Conservation (phyloP, 1,140 invertebrate genomes). For the Pachypsylla venusta region DNA sequence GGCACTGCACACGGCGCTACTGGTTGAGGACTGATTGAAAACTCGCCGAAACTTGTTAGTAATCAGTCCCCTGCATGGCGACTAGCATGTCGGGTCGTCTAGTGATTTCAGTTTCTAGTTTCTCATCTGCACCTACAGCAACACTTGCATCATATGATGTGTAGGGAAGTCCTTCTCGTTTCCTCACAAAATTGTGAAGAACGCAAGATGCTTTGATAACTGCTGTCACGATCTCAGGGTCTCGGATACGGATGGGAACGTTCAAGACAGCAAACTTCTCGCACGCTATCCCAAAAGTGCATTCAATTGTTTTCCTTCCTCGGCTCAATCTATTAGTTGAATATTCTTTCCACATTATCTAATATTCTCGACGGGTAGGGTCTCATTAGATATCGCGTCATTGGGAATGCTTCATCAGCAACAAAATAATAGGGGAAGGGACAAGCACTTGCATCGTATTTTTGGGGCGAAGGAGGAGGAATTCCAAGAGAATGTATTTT, state of each 20-base stretch:
- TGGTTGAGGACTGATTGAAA: too few species aligned
- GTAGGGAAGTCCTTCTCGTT: not conserved
- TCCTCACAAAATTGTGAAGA: slow-evolving; percentile 19
- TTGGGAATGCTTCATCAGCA: too few species aligned
- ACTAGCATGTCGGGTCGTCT: too few species aligned
- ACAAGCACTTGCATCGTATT: too few species aligned
- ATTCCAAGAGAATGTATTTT: too few species aligned
- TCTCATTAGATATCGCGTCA: slow-evolving; percentile 25
- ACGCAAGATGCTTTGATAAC: slow-evolving; percentile 20
- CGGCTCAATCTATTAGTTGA: slow-evolving; percentile 29
- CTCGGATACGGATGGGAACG: slow-evolving; percentile 14
- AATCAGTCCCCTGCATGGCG: too few species aligned
- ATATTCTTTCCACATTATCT: slow-evolving; percentile 20
- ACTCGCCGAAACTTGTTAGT: too few species aligned
- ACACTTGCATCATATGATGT: not conserved
- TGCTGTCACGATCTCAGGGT: slow-evolving; percentile 17
- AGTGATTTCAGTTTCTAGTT: too few species aligned
- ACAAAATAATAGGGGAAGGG: too few species aligned
- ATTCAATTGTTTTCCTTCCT: slow-evolving; percentile 30
- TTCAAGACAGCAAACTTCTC: slow-evolving; percentile 15
- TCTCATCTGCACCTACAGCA: slow-evolving; percentile 6
- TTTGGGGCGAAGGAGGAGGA: too few species aligned
- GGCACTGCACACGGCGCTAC: too few species aligned
- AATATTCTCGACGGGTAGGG: slow-evolving; percentile 23
- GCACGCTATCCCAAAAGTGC: slow-evolving; percentile 30